Evolutionary conservation across 2,113 vertebrate species (phyloP).

Genomic region (Hyperopisus bebe): DNA sequence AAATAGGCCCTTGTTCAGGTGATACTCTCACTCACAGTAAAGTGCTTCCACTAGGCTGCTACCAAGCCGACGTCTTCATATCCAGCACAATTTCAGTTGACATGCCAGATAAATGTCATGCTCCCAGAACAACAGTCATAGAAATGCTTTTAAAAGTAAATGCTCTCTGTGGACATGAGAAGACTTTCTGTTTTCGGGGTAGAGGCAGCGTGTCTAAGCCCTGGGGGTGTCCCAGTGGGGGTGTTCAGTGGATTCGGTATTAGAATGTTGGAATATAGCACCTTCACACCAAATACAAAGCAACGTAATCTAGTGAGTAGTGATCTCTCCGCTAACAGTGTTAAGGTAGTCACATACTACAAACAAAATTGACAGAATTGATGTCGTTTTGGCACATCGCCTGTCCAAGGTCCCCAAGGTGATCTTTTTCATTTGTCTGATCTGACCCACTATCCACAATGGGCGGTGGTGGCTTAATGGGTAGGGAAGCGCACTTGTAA

Average conservation of each 20-base stretch:
- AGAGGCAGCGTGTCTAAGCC: neutral
- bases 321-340: neutral
- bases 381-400: neutral
- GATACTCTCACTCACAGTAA: neutral
- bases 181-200: neutral
- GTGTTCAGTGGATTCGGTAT: neutral
- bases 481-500: no score
- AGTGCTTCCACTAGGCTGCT: neutral
- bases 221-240: neutral
- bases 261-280: neutral
- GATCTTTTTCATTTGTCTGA: no score
- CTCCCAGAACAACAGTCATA: neutral
- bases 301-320: neutral
- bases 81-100: neutral
- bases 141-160: neutral
- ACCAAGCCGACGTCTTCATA: neutral
- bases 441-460: neutral
- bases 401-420: neutral
- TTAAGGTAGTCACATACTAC: neutral
- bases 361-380: neutral
- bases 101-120: neutral
- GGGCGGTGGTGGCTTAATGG: no score
- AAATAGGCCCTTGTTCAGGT: neutral
- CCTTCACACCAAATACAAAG: neutral
- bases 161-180: neutral